A percentile compares a stretch with the other conserved stretches of the same genome.
Conservation (phyloP, 1,140 invertebrate species). For the Atopsyche davidsoni region DNA sequence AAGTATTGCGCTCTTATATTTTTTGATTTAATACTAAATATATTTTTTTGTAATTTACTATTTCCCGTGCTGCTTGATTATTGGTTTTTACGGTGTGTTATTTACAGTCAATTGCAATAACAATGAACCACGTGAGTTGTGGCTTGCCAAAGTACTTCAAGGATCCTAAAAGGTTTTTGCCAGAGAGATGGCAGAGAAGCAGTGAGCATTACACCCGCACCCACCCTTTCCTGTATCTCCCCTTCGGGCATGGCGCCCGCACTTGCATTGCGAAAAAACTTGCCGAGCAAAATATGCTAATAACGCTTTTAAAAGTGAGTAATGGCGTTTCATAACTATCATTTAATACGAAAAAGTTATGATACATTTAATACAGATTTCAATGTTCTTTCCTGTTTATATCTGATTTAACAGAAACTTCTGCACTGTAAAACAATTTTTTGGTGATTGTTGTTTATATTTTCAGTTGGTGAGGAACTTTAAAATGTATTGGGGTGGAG, state of each 20-base stretch:
- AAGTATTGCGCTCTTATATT: conserved; percentile 37
- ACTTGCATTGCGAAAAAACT: conserved; percentile 82
- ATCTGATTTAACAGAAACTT: too few species aligned
- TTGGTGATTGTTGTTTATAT: too few species aligned
- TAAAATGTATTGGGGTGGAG: conserved; percentile 61
- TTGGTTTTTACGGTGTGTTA: too few species aligned
- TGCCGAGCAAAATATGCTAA: conserved; percentile 82
- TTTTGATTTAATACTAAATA: too few species aligned
- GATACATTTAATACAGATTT: too few species aligned
- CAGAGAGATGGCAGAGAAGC: conserved; percentile 68
- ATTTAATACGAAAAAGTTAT: too few species aligned
- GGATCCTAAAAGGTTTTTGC: conserved; percentile 61
- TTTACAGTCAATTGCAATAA: conserved; percentile 78
- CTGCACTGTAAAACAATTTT: too few species aligned
- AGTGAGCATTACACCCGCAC: conserved; percentile 45
- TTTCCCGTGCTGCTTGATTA: too few species aligned
- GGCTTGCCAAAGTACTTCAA: conserved; percentile 64
- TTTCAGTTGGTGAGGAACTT: conserved; percentile 64
- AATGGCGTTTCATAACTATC: too few species aligned
- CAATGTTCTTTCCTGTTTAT: background rate
- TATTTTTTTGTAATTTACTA: conserved; percentile 12
- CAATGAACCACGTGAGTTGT: conserved; percentile 78
- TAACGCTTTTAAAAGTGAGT: conserved; percentile 69
- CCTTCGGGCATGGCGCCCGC: conserved; percentile 84
- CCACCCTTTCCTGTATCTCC: conserved; percentile 74